phyloP scores from a whole-genome alignment of 2,888 invertebrate species.

The Lumbricus terrestris region DNA sequence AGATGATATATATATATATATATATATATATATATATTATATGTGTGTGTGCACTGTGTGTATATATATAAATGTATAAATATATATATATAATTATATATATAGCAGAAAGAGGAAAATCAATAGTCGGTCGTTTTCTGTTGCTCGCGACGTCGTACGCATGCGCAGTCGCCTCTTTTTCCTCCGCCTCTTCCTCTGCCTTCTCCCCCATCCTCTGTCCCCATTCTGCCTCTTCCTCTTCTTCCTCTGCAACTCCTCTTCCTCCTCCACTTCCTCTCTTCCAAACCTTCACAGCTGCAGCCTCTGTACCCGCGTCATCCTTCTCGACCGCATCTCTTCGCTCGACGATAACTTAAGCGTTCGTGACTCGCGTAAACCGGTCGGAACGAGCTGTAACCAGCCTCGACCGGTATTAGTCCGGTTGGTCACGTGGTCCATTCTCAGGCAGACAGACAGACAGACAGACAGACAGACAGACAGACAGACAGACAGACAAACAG shows the following conservation, averaged over 20 bases:
- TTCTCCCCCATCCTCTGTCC: not conserved
- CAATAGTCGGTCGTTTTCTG: not conserved
- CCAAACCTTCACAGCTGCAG: not conserved
- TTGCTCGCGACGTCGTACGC: not conserved
- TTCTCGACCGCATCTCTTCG: not conserved
- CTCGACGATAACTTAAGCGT: not conserved
- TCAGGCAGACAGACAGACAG: not conserved
- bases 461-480: not conserved
- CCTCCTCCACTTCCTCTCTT: not conserved
- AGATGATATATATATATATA: no score
- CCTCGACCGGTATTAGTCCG: not conserved
- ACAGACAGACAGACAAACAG: not conserved
- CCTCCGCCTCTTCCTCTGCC: not conserved
- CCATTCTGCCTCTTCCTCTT: not conserved
- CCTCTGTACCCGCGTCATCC: not conserved
- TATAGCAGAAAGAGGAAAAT: not conserved
- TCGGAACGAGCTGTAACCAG: not conserved
- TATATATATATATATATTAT: no score
- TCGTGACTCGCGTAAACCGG: not conserved
- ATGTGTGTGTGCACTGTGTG: no score
- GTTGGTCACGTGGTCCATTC: not conserved
- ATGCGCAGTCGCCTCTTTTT: not conserved
- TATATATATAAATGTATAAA: not conserved
- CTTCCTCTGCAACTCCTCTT: not conserved
- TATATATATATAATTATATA: not conserved